Base-by-base conservation (phyloP, 2,113 vertebrate genomes). In the Trogon melanurus region DNA sequence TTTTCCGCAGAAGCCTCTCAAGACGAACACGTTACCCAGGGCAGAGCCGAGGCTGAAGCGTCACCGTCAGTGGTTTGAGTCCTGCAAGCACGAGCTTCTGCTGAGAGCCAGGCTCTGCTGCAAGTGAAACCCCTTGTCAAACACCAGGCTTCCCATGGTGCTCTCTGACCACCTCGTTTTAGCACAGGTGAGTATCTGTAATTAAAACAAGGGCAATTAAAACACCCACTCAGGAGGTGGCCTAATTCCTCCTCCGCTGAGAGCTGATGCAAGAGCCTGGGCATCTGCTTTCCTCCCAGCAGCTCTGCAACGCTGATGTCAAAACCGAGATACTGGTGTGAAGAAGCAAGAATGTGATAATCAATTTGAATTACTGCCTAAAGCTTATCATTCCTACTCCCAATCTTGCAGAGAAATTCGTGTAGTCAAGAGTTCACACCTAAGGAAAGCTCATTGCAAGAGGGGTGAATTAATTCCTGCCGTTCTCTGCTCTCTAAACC, bases 21-120 rank as follows among this genome's bases (percentile, higher is more conserved):
- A 23, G 7, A 47, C 1, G 0, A 61, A 19, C 0, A 0, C 0
- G 0, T 14, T 30, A 3, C 11, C 10, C 0, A 0, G 45, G 10
- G 9, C n/a, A 58, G 13, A 71, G 12, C 1, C 23, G 4, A 70
- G 5, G 9, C 14, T 29, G 18, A 22, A 64, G 4, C 6, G 9
- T 7, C 27, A 19, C 15, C 6, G 9, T 22, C 13, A 7, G 4
- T 5, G 1, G 4, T 25, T 45, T 48, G 16, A 44, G 15, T 21
- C 34, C 54, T 57, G 5, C 20, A 38, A 67, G 58, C 1, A 2
- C 1, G 2, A 27, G 23, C 14, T 50, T 38, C 65, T 61, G 7
- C 30, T 1, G 4, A 3, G 7, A 58, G 17, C 12, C 3, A 30
- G 26, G 5, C 20, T 50, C n/a, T 61, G 7, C 41, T 21, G 18